phyloP scores from a whole-genome alignment of 2,888 invertebrate genomes.

The Epinotia bilunana region DNA sequence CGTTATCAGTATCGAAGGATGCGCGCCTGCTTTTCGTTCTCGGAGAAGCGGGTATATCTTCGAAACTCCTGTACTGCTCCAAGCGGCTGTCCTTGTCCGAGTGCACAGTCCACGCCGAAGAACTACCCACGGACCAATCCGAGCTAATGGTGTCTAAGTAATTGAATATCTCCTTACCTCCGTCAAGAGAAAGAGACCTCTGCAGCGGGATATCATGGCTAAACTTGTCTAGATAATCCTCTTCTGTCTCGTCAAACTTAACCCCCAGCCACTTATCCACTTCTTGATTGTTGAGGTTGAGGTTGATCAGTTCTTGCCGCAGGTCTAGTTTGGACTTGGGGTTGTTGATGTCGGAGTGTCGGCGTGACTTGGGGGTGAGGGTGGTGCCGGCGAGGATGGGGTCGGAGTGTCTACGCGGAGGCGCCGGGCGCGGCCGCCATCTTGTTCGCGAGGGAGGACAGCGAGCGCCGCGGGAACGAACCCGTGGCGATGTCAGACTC shows the following conservation, averaged over 20 bases:
- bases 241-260: slow-evolving; percentile 63
- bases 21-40: slow-evolving; percentile 74
- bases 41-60: slow-evolving; percentile 77
- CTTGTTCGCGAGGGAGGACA: slow-evolving; percentile 90
- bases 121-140: slow-evolving; percentile 63
- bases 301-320: slow-evolving; percentile 69
- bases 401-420: slow-evolving; percentile 76
- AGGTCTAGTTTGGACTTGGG: slow-evolving; percentile 65
- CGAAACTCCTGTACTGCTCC: slow-evolving; percentile 70
- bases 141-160: slow-evolving; percentile 68
- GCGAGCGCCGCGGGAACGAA: slow-evolving; percentile 91
- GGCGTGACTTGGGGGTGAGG: slow-evolving; percentile 51
- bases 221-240: slow-evolving; percentile 59
- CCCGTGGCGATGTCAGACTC: slow-evolving; percentile 89
- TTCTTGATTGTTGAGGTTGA: slow-evolving; percentile 67
- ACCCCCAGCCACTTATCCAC: slow-evolving; percentile 72
- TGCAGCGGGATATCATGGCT: slow-evolving; percentile 69
- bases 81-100: slow-evolving; percentile 58
- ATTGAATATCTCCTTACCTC: slow-evolving; percentile 71
- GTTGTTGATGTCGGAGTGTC: slow-evolving; percentile 61
- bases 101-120: slow-evolving; percentile 68
- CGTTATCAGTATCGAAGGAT: slow-evolving; percentile 65
- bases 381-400: slow-evolving; percentile 50
- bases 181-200: slow-evolving; percentile 72
- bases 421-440: slow-evolving; percentile 85